Evolutionary conservation across 2,113 vertebrate genomes (phyloP).

Genomic region (Macquaria ambigua): DNA sequence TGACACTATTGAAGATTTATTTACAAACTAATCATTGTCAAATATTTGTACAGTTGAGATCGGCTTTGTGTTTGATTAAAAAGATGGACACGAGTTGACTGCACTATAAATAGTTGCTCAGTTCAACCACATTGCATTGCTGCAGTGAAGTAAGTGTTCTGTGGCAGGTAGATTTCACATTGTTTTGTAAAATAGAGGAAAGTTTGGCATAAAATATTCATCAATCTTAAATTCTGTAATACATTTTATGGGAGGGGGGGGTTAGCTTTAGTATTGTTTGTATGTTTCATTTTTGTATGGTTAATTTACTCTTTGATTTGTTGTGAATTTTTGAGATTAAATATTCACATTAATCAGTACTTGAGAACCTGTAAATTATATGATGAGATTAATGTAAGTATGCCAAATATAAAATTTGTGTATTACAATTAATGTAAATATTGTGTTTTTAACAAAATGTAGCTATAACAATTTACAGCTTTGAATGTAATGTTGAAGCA

Average conservation of each 20-base stretch:
- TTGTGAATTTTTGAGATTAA: conserved; percentile 80
- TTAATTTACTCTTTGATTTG: conserved; percentile 75
- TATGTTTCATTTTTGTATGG: conserved; percentile 79
- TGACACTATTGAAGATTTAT: conserved; percentile 55
- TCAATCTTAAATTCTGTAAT: conserved; percentile 68
- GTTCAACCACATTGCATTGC: conserved; percentile 52
- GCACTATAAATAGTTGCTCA: conserved; percentile 41
- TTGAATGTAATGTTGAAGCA: conserved; percentile 99
- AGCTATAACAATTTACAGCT: conserved; percentile 99
- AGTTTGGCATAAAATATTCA: conserved; percentile 72
- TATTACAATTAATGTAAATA: conserved; percentile 99
- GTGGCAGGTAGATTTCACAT: conserved; percentile 56
- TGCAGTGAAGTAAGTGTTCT: conserved; percentile 57
- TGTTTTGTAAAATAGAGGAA: conserved; percentile 65
- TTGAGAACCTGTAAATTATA: conserved; percentile 94
- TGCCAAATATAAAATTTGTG: conserved; percentile 99
- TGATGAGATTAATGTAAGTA: conserved; percentile 98
- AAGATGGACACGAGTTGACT: conserved; percentile 58
- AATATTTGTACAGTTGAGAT: conserved; percentile 76
- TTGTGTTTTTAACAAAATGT: conserved; percentile 99
- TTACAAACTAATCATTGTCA: conserved; percentile 75
- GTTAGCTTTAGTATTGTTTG: conserved; percentile 82
- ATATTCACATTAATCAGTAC: conserved; percentile 90
- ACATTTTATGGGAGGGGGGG: conserved; percentile 31
- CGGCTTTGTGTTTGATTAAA: conserved; percentile 71